Percentiles rank a stretch among this genome's conserved stretches.
These are phyloP conservation scores for Drosophila funebris DNA, from an alignment of 1,140 invertebrate genomes.

Conservation along the genomic window DNA sequence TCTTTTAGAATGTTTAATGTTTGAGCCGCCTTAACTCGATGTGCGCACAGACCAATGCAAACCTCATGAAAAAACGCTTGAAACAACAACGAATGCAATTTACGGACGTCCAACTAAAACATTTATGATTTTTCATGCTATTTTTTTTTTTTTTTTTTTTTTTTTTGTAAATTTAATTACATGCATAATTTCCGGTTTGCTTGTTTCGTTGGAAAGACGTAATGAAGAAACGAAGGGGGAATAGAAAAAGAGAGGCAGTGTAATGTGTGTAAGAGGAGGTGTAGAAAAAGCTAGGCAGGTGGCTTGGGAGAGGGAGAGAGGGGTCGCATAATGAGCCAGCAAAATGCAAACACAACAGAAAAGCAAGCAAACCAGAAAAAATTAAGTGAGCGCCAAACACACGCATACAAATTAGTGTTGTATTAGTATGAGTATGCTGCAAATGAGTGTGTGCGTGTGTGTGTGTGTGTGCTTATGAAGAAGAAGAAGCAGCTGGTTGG, in stretches of 20 bases:
- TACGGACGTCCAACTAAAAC: slow-evolving; percentile 14
- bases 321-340: slow-evolving; percentile 66
- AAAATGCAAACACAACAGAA: slow-evolving; percentile 69
- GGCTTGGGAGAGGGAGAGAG: slow-evolving; percentile 3
- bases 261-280: slow-evolving; percentile 10
- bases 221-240: not conserved
- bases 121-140: slow-evolving; percentile 2
- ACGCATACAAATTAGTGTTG: slow-evolving; percentile 32
- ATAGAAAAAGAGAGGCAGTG: not conserved
- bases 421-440: slow-evolving; percentile 19
- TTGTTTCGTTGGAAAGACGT: slow-evolving; percentile 21
- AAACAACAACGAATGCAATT: slow-evolving; percentile 19
- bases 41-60: not conserved
- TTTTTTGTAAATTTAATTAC: slow-evolving; percentile 51
- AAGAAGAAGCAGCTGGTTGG: no score
- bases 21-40: no score
- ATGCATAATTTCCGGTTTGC: slow-evolving; percentile 51
- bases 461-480: not conserved
- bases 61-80: not conserved
- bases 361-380: slow-evolving; percentile 60
- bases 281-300: no score
- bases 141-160: not conserved
- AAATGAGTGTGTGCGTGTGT: not conserved
- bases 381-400: slow-evolving; percentile 52
- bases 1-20: slow-evolving; percentile 3